phyloP scores from a whole-genome alignment of 1,140 invertebrate genomes.

The Archegozetes longisetosus region DNA sequence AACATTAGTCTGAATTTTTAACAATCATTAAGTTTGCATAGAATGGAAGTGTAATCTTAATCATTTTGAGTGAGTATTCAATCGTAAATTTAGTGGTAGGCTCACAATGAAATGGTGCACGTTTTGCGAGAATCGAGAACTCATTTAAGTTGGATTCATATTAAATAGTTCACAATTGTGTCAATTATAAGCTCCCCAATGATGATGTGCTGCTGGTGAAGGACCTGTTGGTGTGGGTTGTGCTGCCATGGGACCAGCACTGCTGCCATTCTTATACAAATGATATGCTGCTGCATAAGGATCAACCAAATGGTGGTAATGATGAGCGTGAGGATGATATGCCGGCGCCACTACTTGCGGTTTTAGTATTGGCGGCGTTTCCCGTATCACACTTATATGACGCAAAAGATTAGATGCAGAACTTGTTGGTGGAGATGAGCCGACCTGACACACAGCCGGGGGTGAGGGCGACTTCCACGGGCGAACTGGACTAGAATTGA shows the following conservation, averaged over 20 bases:
- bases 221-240: background rate
- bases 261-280: constrained; percentile 4
- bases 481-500: constrained; percentile 18
- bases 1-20: no score
- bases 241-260: background rate
- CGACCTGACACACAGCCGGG: background rate
- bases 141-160: no score
- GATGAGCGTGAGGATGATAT: background rate
- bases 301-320: constrained; percentile 14
- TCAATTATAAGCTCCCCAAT: constrained; percentile 14
- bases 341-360: constrained; percentile 13
- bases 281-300: constrained; percentile 15
- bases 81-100: no score
- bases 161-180: no score
- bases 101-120: no score
- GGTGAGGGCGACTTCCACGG: constrained; percentile 19
- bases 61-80: no score
- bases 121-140: no score
- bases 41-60: no score
- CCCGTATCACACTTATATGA: constrained; percentile 18
- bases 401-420: constrained; percentile 8
- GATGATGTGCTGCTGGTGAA: constrained; percentile 3
- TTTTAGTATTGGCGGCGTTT: constrained; percentile 17
- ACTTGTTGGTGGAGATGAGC: background rate
- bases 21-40: no score